phyloP scores from a whole-genome alignment of 2,113 vertebrate species.

The Peromyscus californicus region DNA sequence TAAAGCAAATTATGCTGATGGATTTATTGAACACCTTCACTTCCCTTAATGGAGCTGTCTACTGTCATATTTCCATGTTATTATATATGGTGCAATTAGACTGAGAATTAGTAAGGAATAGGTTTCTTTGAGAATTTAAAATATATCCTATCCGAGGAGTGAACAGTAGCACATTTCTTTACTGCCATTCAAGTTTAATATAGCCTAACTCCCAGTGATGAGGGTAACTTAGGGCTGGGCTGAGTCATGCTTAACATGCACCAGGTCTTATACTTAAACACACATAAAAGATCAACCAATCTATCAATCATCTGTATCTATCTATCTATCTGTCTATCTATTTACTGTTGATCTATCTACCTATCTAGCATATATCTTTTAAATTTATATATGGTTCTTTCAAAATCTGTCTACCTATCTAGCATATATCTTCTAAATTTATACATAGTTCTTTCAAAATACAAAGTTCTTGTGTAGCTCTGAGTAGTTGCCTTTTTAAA shows the following conservation, averaged over 20 bases:
- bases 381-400: not conserved
- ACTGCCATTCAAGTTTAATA: conserved; percentile 12
- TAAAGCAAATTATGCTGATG: not conserved
- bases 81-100: conserved; percentile 20
- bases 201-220: not conserved
- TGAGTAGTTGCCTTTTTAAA: not conserved
- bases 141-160: not conserved
- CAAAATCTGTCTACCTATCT: not conserved
- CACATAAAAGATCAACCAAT: not conserved
- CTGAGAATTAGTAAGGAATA: conserved; percentile 31
- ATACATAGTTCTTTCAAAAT: not conserved
- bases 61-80: not conserved
- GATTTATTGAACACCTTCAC: not conserved
- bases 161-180: not conserved
- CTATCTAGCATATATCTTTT: no score
- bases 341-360: not conserved
- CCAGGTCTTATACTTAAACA: not conserved
- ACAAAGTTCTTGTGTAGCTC: not conserved
- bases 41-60: not conserved
- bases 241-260: not conserved
- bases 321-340: not conserved
- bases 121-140: conserved; percentile 48
- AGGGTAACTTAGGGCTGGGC: not conserved
- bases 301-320: not conserved
- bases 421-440: no score